Conservation (phyloP, 1,140 invertebrate species). For the Leguminivora glycinivorella region DNA sequence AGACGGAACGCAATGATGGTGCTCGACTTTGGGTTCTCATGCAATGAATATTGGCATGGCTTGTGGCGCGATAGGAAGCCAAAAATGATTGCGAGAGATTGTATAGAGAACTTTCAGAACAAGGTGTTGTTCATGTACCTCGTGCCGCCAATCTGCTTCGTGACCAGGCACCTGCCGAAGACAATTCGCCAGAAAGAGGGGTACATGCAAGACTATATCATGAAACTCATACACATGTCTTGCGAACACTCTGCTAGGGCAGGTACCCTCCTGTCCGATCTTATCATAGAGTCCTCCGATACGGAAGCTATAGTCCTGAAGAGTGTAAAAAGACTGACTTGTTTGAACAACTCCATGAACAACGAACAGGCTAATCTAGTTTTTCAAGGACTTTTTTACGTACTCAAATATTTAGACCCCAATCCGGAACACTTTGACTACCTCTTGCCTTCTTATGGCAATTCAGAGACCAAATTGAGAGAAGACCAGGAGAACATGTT, state of each 20-base stretch:
- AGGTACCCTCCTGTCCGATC: conserved; percentile 80
- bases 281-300: conserved; percentile 74
- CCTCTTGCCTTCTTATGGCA: conserved; percentile 23
- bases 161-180: conserved; percentile 55
- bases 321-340: conserved; percentile 81
- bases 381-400: conserved; percentile 85
- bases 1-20: conserved; percentile 46
- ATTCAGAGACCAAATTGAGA: conserved; percentile 38
- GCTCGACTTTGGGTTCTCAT: conserved; percentile 57
- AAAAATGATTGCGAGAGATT: conserved; percentile 33
- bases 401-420: conserved; percentile 81
- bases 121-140: conserved; percentile 81
- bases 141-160: conserved; percentile 80
- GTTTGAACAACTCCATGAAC: conserved; percentile 77
- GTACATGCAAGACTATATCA: conserved; percentile 80
- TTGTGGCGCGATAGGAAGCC: conserved; percentile 47
- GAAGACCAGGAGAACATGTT: conserved; percentile 54
- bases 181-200: conserved; percentile 43
- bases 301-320: conserved; percentile 81
- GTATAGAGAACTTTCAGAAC: conserved; percentile 59
- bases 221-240: conserved; percentile 82
- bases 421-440: conserved; percentile 46
- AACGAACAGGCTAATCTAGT: conserved; percentile 83
- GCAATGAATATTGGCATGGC: conserved; percentile 54
- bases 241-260: conserved; percentile 82